These are phyloP conservation scores for Agrochola circellaris DNA, from an alignment of 2,888 invertebrate species.

Conservation along the genomic window DNA sequence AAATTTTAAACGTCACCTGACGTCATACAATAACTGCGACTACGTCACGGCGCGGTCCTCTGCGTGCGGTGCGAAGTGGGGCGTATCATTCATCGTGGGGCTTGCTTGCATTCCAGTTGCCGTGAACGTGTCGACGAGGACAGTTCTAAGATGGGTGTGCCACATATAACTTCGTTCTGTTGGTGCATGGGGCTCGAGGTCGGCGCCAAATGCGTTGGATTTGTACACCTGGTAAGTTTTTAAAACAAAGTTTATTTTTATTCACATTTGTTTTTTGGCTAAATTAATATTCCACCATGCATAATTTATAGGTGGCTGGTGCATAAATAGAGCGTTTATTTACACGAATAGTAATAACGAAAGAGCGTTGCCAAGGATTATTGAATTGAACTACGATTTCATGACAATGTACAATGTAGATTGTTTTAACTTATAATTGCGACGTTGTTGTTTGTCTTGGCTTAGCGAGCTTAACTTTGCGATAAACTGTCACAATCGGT, in stretches of 20 bases:
- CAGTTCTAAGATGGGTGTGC: constrained; percentile 77
- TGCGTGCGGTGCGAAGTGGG: background rate
- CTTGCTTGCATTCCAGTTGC: constrained; percentile 67
- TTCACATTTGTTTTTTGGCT: background rate
- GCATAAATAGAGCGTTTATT: constrained; percentile 33
- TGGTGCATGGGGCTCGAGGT: constrained; percentile 85
- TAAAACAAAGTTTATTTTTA: constrained; percentile 4
- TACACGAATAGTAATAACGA: constrained; percentile 14
- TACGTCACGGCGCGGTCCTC: constrained; percentile 48
- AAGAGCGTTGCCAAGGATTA: constrained; percentile 16
- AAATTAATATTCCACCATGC: background rate
- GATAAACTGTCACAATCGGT: constrained; percentile 1
- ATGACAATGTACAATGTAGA: background rate
- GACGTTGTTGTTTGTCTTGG: background rate
- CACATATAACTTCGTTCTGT: constrained; percentile 84
- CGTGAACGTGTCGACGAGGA: constrained; percentile 60
- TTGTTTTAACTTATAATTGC: constrained; percentile 5
- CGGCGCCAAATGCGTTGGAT: constrained; percentile 80
- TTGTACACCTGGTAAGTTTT: constrained; percentile 79
- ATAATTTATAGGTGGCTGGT: constrained; percentile 8
- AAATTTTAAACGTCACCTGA: constrained; percentile 38
- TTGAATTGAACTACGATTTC: background rate
- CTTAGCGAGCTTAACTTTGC: constrained; percentile 13
- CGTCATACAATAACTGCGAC: constrained; percentile 32
- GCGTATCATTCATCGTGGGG: constrained; percentile 23